phyloP scores from a whole-genome alignment of 2,797 vertebrate genomes.

The Gila robusta region DNA sequence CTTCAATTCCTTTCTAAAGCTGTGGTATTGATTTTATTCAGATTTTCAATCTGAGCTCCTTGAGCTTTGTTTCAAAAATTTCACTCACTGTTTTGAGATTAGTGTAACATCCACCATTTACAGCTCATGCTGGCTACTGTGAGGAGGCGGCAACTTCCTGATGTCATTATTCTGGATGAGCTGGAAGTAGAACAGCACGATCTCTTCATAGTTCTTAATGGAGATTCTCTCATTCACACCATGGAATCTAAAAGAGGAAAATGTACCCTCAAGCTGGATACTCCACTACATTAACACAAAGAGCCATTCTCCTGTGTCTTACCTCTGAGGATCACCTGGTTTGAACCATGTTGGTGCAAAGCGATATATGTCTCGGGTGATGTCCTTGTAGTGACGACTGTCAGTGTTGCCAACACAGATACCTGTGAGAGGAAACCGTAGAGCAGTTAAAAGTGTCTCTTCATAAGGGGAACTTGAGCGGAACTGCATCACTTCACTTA shows the following conservation, averaged over 20 bases:
- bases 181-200: slow-evolving; percentile 87
- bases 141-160: slow-evolving; percentile 75
- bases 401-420: slow-evolving; percentile 92
- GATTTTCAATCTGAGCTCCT: no score
- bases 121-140: slow-evolving; percentile 83
- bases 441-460: not conserved
- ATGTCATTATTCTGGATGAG: slow-evolving; percentile 91
- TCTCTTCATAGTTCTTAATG: slow-evolving; percentile 83
- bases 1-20: not conserved
- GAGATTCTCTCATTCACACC: slow-evolving; percentile 95
- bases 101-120: slow-evolving; percentile 67
- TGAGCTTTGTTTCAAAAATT: not conserved
- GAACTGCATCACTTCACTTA: slow-evolving; percentile 64
- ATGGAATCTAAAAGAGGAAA: slow-evolving; percentile 82
- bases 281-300: not conserved
- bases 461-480: slow-evolving; percentile 6
- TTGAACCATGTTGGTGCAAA: slow-evolving; percentile 84
- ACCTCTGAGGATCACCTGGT: slow-evolving; percentile 84
- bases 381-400: slow-evolving; percentile 87
- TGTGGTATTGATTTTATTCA: not conserved
- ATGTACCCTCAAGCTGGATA: not conserved
- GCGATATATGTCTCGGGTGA: slow-evolving; percentile 86
- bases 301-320: slow-evolving; percentile 50
- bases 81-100: not conserved
- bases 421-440: slow-evolving; percentile 74